These are phyloP conservation scores for Araneus ventricosus DNA, from an alignment of 1,140 invertebrate genomes.

Conservation along the genomic window DNA sequence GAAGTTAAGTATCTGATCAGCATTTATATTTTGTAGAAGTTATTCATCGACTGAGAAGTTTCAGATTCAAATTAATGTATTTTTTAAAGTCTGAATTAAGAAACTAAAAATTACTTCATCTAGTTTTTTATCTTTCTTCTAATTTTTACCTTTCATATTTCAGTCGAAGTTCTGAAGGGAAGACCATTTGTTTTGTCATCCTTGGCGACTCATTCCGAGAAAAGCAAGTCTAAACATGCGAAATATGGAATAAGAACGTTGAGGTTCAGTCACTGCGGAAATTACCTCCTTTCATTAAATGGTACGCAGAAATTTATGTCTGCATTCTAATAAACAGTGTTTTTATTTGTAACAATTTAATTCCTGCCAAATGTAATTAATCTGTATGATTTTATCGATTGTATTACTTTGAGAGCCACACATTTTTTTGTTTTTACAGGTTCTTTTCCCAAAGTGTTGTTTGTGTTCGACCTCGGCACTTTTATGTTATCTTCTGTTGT, in stretches of 20 bases:
- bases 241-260: constrained; percentile 6
- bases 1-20: too few relatives aligned
- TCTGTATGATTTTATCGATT: not conserved
- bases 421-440: not conserved
- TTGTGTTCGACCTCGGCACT: not conserved
- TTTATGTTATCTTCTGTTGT: not conserved
- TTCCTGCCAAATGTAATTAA: not conserved
- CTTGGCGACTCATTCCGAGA: not conserved
- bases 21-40: too few relatives aligned
- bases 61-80: too few relatives aligned
- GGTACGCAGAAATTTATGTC: not conserved
- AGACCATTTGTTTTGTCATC: not conserved
- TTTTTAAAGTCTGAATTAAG: not conserved
- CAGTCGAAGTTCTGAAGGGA: not conserved
- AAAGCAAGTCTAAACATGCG: not conserved
- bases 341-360: too few relatives aligned
- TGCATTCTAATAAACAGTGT: not conserved
- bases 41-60: too few relatives aligned
- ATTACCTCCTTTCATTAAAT: constrained; percentile 6
- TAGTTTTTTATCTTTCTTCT: not conserved
- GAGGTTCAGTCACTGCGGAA: not conserved
- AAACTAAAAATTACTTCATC: not conserved
- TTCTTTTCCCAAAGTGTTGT: not conserved
- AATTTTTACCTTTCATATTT: not conserved
- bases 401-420: not conserved